A percentile compares a stretch with the other conserved stretches of the same genome.
phyloP scores from a whole-genome alignment of 1,140 invertebrate genomes.

The Macrobrachium nipponense region DNA sequence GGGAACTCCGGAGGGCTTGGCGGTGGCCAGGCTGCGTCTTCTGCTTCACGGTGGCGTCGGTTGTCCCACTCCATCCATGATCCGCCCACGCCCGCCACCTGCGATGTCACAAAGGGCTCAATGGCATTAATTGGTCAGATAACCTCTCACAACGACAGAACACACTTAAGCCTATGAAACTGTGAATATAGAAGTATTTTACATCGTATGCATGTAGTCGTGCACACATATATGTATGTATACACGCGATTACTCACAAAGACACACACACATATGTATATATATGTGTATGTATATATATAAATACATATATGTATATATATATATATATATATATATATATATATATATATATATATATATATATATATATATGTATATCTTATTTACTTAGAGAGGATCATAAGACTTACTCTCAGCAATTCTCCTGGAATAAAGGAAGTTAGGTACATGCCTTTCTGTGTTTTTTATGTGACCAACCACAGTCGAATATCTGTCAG shows the following conservation, averaged over 20 bases:
- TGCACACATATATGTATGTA: not conserved
- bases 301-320: constrained; percentile 18
- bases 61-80: constrained; percentile 55
- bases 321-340: constrained; percentile 24
- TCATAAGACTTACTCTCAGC: no score
- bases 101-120: not conserved
- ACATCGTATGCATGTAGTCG: not conserved
- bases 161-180: not conserved
- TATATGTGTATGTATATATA: not conserved
- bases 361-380: no score
- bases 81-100: constrained; percentile 53
- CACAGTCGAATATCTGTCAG: no score
- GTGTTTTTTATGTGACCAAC: no score
- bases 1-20: constrained; percentile 41
- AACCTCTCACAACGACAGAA: no score
- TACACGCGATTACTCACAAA: not conserved
- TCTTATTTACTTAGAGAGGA: not conserved
- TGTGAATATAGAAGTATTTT: not conserved
- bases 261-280: not conserved
- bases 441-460: no score
- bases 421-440: no score
- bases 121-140: not conserved
- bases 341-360: constrained; percentile 24
- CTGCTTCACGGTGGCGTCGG: constrained; percentile 52
- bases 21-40: constrained; percentile 44